Conservation (phyloP, 2,113 vertebrate species). For the Dicerorhinus sumatrensis region DNA sequence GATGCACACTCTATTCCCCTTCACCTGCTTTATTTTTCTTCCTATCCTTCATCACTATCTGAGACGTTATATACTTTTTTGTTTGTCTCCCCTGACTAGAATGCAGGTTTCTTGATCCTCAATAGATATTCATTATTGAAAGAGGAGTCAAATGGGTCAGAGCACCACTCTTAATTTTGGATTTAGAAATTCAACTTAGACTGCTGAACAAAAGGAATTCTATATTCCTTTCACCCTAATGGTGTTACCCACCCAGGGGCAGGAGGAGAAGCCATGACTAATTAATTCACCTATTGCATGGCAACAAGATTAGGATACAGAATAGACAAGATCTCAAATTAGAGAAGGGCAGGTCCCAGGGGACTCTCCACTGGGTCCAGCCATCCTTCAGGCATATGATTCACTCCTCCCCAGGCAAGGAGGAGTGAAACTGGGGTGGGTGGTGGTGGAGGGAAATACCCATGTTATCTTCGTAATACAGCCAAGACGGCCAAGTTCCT, state of each 20-base stretch:
- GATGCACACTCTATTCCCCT: rapidly evolving
- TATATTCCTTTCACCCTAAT: not conserved
- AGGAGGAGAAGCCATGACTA: not conserved
- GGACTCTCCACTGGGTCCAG: not conserved
- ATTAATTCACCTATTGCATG: not conserved
- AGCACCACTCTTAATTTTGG: not conserved
- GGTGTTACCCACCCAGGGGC: not conserved
- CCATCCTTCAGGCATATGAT: not conserved
- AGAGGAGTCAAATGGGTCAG: not conserved
- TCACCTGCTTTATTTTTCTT: not conserved
- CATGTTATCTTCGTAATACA: not conserved
- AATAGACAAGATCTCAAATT: not conserved
- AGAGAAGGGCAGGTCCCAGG: not conserved
- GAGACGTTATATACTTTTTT: not conserved
- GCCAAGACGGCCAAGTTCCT: not conserved
- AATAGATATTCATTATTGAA: not conserved
- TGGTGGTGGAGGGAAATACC: not conserved
- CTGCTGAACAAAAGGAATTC: not conserved
- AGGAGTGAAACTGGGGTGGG: not conserved
- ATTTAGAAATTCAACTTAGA: not conserved
- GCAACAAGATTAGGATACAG: not conserved
- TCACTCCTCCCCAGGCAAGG: not conserved
- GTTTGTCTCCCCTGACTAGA: not conserved
- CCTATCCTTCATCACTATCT: not conserved
- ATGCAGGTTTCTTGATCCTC: not conserved